Conservation (phyloP, 1,140 invertebrate genomes). For the Halictus rubicundus region DNA sequence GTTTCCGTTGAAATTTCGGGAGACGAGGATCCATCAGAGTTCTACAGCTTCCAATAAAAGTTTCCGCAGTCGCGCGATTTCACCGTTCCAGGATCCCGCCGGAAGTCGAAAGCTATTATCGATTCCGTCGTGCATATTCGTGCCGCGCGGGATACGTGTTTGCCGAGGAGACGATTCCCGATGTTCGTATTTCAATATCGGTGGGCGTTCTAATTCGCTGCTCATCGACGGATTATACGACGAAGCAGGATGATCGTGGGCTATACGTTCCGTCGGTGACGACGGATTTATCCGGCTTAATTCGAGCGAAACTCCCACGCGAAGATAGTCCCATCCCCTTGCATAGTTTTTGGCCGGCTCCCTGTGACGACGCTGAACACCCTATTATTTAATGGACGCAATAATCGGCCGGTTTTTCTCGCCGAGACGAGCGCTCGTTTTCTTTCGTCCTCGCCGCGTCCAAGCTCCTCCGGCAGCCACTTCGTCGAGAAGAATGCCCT, state of each 20-base stretch:
- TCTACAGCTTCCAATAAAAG: conserved; percentile 10
- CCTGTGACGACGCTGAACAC: neutral
- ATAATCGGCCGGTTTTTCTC: conserved; percentile 24
- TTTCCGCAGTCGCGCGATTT: conserved; percentile 6
- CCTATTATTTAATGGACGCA: conserved; percentile 30
- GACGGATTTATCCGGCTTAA: conserved; percentile 44
- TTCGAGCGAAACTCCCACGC: conserved; percentile 8
- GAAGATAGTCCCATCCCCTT: too few species aligned
- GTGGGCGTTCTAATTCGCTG: conserved; percentile 28
- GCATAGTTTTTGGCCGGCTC: neutral
- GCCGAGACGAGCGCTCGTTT: too few species aligned
- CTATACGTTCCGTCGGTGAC: conserved; percentile 2
- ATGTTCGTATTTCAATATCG: conserved; percentile 44
- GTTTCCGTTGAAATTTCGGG: neutral
- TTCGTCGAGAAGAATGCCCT: conserved; percentile 19
- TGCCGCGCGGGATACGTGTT: neutral
- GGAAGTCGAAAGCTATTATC: neutral
- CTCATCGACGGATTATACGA: conserved; percentile 26
- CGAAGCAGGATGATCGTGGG: neutral
- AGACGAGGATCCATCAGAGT: too few species aligned
- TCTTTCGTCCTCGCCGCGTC: neutral
- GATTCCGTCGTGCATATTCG: neutral
- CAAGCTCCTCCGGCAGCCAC: neutral
- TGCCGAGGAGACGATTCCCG: conserved; percentile 20
- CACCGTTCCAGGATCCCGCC: neutral